A percentile compares a stretch with the other conserved stretches of the same genome.
These are phyloP conservation scores for Elgaria multicarinata DNA, from an alignment of 2,113 vertebrate genomes.

Conservation along the genomic window DNA sequence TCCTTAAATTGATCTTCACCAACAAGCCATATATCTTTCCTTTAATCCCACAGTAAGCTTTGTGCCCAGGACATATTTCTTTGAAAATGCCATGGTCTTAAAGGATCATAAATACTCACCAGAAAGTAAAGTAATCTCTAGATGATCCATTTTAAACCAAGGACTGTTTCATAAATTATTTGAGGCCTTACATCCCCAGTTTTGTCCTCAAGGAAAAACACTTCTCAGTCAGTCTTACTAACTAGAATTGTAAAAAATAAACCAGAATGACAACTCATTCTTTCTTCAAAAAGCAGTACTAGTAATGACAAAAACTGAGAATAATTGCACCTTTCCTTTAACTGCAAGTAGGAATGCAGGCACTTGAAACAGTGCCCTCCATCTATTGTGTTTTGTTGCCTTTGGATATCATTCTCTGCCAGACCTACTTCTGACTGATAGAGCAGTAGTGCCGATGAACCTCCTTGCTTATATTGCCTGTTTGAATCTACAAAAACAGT, in stretches of 20 bases:
- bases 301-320: not conserved
- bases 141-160: conserved; percentile 32
- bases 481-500: not conserved
- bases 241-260: not conserved
- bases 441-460: not conserved
- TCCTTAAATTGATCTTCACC: conserved; percentile 16
- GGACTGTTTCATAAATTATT: conserved; percentile 32
- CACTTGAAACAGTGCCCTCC: not conserved
- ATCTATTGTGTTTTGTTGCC: not conserved
- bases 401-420: not conserved
- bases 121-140: conserved; percentile 20
- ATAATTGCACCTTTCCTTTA: not conserved
- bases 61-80: conserved; percentile 12
- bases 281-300: not conserved
- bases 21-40: conserved; percentile 18
- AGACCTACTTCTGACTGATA: not conserved
- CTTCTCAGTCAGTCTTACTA: not conserved
- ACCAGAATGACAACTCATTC: not conserved
- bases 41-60: conserved; percentile 17
- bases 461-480: not conserved
- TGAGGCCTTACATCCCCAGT: not conserved
- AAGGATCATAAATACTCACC: conserved; percentile 28
- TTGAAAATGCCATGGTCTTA: conserved; percentile 2
- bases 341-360: not conserved
- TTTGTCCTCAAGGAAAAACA: conserved; percentile 17